Evolutionary conservation across 92 coral and sea anemone species (phyloP), one percentile per base, ranked within the genome.

Genomic region (Actinostola sp.): DNA sequence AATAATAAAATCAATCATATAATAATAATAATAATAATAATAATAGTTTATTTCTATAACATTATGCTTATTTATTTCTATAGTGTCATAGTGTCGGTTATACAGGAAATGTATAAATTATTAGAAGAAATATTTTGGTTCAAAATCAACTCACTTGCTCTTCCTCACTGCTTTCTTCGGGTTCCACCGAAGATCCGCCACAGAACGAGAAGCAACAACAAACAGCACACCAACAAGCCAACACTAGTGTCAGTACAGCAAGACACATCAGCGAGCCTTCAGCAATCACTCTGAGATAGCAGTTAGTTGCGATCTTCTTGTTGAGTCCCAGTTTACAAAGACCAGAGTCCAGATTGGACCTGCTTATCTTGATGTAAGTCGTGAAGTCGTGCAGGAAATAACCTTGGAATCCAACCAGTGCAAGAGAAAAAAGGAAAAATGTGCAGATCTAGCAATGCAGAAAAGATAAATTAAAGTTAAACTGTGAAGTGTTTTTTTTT

Each of bases 271-370:
- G 54, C 13, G 3, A 4, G 12, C 54, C 54, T 13, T 13, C 19
- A 13, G 16, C 2, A 48, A 48, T 3, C 54, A 48, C 54, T 17
- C 54, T 9, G 4, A 48, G 3, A 48, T 48, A 48, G 54, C 54
- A 48, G 54, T 17, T 48, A 3, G 54, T 48, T 53, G 60, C 25
- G 8, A 53, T 53, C 31, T 53, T 53, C 28, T 53, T 53, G 60
- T 53, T 53, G 9, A 53, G 60, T 9, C 13, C 9, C n/a, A n/a
- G n/a, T 2, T 21, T 13, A 25, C 60, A 53, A 5, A 9, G 21
- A 3, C 25, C 20, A 15, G 13, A 20, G 31, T 10, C 25, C 2
- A 20, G 20, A 31, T 53, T 53, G 29, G 28, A 9, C 6, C 8
- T 20, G 20, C 29, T 53, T 6, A 2, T 53, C 60, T 20, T 20